phyloP scores from a whole-genome alignment of 2,888 invertebrate species.

The Chrysolina haemoptera region DNA sequence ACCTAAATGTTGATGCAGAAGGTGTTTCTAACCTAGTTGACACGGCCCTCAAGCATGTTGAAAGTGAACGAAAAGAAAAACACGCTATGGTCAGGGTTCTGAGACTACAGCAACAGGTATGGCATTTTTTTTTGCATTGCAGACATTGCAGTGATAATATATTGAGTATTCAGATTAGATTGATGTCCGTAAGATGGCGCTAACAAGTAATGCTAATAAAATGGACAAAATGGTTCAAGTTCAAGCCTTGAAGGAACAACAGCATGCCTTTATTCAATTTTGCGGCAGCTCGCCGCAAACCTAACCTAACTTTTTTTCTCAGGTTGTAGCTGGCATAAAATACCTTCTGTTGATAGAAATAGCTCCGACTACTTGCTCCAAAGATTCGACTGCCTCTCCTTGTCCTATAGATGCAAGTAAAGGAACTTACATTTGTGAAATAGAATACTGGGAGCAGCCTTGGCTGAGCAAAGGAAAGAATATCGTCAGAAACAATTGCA shows the following conservation, averaged over 20 bases:
- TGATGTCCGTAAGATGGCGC: neutral
- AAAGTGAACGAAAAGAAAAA: slow-evolving; percentile 63
- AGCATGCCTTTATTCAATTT: too few species aligned
- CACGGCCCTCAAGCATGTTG: slow-evolving; percentile 71
- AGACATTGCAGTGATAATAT: neutral
- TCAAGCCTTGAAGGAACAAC: too few species aligned
- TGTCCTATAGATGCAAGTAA: slow-evolving; percentile 66
- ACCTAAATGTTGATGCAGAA: slow-evolving; percentile 71
- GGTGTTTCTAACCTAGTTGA: slow-evolving; percentile 72
- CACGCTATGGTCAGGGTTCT: slow-evolving; percentile 71
- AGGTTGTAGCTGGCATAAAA: slow-evolving; percentile 76
- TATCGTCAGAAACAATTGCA: slow-evolving; percentile 79
- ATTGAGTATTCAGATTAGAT: neutral
- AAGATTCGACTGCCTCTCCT: slow-evolving; percentile 58
- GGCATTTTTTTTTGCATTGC: slow-evolving; percentile 1
- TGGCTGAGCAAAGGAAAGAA: slow-evolving; percentile 77
- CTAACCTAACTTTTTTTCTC: slow-evolving; percentile 62
- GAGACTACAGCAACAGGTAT: slow-evolving; percentile 73
- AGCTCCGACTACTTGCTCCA: slow-evolving; percentile 63
- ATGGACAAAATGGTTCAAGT: too few species aligned
- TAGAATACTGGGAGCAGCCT: slow-evolving; percentile 77
- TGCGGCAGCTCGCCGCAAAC: too few species aligned
- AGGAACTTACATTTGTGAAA: slow-evolving; percentile 70
- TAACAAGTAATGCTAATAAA: too few species aligned
- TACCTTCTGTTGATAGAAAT: slow-evolving; percentile 73